Percentiles rank a stretch among this genome's conserved stretches.
phyloP scores from a whole-genome alignment of 2,888 invertebrate genomes.

The Tenthredo scrophulariae region DNA sequence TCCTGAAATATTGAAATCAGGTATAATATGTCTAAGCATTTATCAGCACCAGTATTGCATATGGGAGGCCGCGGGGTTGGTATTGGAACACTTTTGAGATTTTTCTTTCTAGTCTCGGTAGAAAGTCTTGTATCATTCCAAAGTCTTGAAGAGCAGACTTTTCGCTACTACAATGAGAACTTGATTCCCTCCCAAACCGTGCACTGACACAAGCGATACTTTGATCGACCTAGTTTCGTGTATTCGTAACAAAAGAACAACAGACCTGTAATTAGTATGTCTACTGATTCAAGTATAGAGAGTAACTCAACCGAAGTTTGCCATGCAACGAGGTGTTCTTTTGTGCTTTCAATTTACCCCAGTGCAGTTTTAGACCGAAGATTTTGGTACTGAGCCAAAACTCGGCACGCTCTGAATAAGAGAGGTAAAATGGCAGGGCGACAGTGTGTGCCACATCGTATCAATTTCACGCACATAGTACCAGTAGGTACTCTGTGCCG shows the following conservation, averaged over 20 bases:
- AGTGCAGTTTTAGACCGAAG: conserved; percentile 39
- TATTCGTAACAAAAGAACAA: neutral
- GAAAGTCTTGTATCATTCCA: neutral
- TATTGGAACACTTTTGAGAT: neutral
- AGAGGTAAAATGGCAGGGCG: conserved; percentile 12
- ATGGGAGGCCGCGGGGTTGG: neutral
- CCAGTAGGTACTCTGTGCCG: neutral
- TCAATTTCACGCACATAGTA: conserved; percentile 19
- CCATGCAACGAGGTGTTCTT: conserved; percentile 7
- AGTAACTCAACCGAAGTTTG: neutral
- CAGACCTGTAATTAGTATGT: neutral
- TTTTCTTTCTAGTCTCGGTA: neutral
- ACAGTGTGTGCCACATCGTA: conserved; percentile 9
- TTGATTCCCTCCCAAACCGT: neutral
- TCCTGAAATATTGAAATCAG: neutral
- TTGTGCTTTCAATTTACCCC: conserved; percentile 27
- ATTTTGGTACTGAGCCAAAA: conserved; percentile 33
- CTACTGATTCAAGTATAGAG: conserved; percentile 19
- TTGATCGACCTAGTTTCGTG: neutral
- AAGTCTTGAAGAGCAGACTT: neutral
- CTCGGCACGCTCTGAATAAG: conserved; percentile 44
- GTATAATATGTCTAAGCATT: neutral
- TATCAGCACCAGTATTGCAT: neutral
- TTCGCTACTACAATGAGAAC: neutral
- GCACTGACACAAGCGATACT: neutral